Percentiles rank a stretch among this genome's conserved stretches.
These are phyloP conservation scores for Drosophila asahinai DNA, from an alignment of 1,140 invertebrate genomes.

Conservation along the genomic window DNA sequence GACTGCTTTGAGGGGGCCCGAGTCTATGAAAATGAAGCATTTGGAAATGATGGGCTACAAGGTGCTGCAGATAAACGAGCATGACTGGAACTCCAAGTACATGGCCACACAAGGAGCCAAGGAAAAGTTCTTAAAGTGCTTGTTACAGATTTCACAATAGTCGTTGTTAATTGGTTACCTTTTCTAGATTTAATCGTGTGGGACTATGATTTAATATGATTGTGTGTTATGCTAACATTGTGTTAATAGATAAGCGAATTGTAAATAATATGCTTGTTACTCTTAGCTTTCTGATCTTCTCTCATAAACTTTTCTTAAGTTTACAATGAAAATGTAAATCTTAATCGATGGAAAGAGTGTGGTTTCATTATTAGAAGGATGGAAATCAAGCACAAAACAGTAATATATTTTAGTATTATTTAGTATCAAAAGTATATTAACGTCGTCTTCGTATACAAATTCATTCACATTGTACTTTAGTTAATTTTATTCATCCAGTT, in stretches of 20 bases:
- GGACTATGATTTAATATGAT: neutral
- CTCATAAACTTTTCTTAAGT: too few species aligned
- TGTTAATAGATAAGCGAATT: slow-evolving; percentile 4
- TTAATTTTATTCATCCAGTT: neutral
- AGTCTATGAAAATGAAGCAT: slow-evolving; percentile 86
- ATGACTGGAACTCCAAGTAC: slow-evolving; percentile 87
- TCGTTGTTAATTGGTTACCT: neutral
- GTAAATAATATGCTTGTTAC: neutral
- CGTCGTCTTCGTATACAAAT: slow-evolving; percentile 3
- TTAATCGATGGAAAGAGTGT: too few species aligned
- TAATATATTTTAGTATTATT: too few species aligned
- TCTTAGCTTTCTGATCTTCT: too few species aligned
- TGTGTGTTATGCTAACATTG: slow-evolving; percentile 1
- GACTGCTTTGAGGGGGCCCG: slow-evolving; percentile 83
- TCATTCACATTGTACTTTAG: neutral
- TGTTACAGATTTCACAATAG: slow-evolving; percentile 70
- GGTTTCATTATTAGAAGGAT: too few species aligned
- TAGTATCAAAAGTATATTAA: slow-evolving; percentile 6
- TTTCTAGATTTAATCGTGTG: neutral
- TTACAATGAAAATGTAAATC: too few species aligned
- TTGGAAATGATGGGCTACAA: slow-evolving; percentile 88
- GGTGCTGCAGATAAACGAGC: slow-evolving; percentile 86
- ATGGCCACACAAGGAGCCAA: slow-evolving; percentile 80
- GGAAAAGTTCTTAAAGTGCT: slow-evolving; percentile 83
- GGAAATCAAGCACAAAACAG: too few species aligned